Evolutionary conservation across 2,113 vertebrate species (phyloP).

Genomic region (Saccopteryx bilineata): DNA sequence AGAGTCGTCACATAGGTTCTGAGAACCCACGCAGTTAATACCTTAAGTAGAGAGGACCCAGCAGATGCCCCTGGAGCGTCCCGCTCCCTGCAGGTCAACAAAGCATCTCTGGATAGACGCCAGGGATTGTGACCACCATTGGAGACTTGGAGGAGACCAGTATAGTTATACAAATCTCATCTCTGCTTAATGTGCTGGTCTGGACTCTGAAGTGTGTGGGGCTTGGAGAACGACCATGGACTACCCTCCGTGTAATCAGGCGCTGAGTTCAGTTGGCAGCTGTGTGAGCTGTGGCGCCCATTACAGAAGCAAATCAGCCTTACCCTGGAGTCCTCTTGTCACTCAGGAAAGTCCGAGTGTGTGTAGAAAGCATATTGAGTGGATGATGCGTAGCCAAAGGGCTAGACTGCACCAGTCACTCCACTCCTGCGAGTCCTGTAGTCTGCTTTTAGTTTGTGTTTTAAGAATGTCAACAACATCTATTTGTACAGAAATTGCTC

Average conservation of each 20-base stretch:
- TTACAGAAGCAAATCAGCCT: not conserved
- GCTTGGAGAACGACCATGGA: not conserved
- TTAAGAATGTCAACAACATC: too few species aligned
- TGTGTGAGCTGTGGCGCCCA: not conserved
- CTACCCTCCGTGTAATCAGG: not conserved
- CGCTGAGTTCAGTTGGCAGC: not conserved
- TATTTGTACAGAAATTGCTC: too few species aligned
- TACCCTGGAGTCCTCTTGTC: not conserved
- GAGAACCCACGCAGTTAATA: not conserved
- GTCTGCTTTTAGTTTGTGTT: not conserved
- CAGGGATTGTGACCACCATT: not conserved
- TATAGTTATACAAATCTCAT: not conserved
- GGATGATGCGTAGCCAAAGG: not conserved
- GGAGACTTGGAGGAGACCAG: not conserved
- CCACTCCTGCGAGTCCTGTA: too few species aligned
- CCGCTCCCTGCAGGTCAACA: not conserved
- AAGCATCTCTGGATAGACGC: not conserved
- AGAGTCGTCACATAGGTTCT: not conserved
- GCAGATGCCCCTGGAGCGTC: not conserved
- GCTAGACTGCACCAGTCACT: not conserved
- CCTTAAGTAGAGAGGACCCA: not conserved
- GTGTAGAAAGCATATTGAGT: not conserved
- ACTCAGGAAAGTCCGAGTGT: not conserved
- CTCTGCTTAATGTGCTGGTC: not conserved
- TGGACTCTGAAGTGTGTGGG: not conserved